phyloP scores from a whole-genome alignment of 2,113 vertebrate genomes.

The Mobula hypostoma region DNA sequence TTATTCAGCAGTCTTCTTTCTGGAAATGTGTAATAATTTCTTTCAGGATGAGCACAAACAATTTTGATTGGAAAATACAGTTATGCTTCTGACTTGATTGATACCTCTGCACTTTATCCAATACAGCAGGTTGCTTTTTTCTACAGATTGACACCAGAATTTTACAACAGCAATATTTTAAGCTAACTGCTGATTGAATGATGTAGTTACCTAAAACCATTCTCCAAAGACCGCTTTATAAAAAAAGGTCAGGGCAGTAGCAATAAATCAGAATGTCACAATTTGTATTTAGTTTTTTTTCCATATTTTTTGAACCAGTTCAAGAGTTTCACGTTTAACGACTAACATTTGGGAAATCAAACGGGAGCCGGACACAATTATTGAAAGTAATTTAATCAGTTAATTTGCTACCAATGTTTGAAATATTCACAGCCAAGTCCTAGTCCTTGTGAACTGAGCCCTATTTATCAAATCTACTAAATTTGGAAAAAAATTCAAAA shows the following conservation, averaged over 20 bases:
- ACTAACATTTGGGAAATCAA: not conserved
- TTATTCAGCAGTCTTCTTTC: not conserved
- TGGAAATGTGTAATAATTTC: constrained; percentile 11
- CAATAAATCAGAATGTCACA: constrained; percentile 44
- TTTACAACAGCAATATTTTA: constrained; percentile 13
- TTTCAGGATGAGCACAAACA: not conserved
- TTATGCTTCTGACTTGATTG: not conserved
- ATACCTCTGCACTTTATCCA: not conserved
- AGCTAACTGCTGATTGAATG: constrained; percentile 30
- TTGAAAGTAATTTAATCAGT: not conserved
- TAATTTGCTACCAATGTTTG: not conserved
- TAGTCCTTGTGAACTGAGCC: not conserved
- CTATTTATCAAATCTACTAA: not conserved
- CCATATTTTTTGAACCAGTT: constrained; percentile 40
- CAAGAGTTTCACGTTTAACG: constrained; percentile 39
- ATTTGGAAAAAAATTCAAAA: not conserved
- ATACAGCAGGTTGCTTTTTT: not conserved
- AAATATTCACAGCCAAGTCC: not conserved
- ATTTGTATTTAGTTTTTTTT: constrained; percentile 35
- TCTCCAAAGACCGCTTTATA: constrained; percentile 35
- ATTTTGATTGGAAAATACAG: constrained; percentile 7
- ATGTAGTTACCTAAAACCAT: constrained; percentile 12
- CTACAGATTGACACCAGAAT: not conserved
- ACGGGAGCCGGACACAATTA: too few relatives aligned
- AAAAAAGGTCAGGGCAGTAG: constrained; percentile 35